Evolutionary conservation across 2,888 invertebrate species (phyloP).

Genomic region (Cheilosia impressa): DNA sequence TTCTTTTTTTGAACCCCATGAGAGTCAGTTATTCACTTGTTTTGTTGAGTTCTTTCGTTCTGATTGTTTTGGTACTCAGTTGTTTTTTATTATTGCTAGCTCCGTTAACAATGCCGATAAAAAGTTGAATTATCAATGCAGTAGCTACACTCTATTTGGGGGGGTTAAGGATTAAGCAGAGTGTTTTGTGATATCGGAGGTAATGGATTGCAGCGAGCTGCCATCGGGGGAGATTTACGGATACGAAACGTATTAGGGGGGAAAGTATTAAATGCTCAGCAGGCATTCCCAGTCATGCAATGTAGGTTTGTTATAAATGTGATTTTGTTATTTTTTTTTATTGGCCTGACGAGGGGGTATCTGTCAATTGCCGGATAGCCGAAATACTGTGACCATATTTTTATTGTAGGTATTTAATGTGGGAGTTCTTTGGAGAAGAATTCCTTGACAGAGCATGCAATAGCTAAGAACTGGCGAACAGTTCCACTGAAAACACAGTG

Average conservation of each 20-base stretch:
- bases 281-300: no score
- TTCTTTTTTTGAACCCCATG: conserved; percentile 1
- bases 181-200: conserved; percentile 25
- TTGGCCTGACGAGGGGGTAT: no score
- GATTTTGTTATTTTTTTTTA: no score
- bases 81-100: conserved; percentile 16
- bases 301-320: no score
- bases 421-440: no score
- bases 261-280: not conserved
- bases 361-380: no score
- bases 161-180: conserved; percentile 47
- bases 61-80: conserved; percentile 22
- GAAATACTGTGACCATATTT: no score
- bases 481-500: no score
- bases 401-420: no score
- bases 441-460: no score
- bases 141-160: conserved; percentile 16
- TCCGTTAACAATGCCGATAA: conserved; percentile 70
- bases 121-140: conserved; percentile 68
- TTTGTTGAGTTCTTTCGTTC: conserved; percentile 21
- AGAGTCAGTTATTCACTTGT: conserved; percentile 23
- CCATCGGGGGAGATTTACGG: not conserved
- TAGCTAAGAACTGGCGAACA: no score
- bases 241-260: not conserved
- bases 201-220: conserved; percentile 54